phyloP scores from a whole-genome alignment of 2,113 vertebrate species.

The Maccullochella peelii region DNA sequence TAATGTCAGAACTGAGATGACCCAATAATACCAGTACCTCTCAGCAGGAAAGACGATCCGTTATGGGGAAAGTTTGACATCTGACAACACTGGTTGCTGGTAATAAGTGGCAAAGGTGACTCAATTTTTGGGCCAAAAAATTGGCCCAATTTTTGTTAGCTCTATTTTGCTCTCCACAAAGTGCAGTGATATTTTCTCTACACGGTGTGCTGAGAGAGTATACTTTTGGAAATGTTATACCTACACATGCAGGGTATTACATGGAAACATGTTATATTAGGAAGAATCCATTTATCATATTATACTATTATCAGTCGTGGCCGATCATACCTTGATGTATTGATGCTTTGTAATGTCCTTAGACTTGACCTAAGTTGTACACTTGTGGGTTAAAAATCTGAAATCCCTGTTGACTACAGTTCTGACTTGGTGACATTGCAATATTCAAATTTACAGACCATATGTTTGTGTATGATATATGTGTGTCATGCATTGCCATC shows the following conservation, averaged over 20 bases:
- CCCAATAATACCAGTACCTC: no score
- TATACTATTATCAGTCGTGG: no score
- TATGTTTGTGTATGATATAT: neutral
- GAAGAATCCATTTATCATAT: neutral
- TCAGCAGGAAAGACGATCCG: no score
- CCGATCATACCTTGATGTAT: neutral
- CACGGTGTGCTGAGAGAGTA: no score
- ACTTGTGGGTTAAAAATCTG: neutral
- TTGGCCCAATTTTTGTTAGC: no score
- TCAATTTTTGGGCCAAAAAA: no score
- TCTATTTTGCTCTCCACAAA: no score
- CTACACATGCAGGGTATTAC: neutral
- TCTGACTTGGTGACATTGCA: neutral
- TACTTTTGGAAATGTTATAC: no score
- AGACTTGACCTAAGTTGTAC: neutral
- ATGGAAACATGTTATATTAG: neutral
- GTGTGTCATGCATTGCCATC: neutral
- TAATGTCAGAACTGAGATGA: neutral
- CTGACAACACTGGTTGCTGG: no score
- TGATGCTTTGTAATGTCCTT: neutral
- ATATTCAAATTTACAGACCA: neutral
- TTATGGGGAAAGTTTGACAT: no score
- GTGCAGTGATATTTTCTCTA: no score
- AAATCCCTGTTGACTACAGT: neutral
- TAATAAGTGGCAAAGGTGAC: no score